Conservation (phyloP, 2,797 vertebrate genomes). For the Nothura maculosa region DNA sequence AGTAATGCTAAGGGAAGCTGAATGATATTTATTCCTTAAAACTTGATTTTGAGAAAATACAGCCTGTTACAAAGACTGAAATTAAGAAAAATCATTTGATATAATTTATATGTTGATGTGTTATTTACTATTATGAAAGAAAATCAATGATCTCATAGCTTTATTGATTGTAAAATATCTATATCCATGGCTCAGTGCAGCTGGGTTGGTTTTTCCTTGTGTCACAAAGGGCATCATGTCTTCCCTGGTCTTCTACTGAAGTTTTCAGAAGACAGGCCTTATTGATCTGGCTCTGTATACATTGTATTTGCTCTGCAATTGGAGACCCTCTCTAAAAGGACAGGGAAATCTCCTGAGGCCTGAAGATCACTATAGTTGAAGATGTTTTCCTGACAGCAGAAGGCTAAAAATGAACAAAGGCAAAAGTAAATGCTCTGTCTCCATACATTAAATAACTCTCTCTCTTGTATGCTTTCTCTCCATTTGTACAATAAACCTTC, state of each 20-base stretch:
- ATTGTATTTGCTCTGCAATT: not conserved
- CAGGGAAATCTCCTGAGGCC: not conserved
- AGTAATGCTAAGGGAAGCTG: not conserved
- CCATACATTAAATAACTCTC: not conserved
- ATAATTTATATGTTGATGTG: not conserved
- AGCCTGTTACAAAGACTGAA: not conserved
- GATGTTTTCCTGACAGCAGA: not conserved
- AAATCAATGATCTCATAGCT: not conserved
- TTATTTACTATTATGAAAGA: not conserved
- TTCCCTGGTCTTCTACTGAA: not conserved
- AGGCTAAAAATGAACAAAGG: not conserved
- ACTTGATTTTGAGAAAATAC: not conserved
- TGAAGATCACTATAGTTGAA: not conserved
- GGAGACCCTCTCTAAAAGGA: not conserved
- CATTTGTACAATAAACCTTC: not conserved
- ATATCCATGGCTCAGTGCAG: not conserved
- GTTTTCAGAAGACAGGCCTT: not conserved
- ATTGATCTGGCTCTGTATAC: not conserved
- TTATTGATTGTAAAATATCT: not conserved
- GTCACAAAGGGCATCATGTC: not conserved
- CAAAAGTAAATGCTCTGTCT: not conserved
- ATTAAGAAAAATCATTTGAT: not conserved
- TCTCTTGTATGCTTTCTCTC: not conserved
- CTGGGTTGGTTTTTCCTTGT: not conserved
- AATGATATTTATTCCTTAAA: not conserved